Evolutionary conservation across 2,888 invertebrate genomes (phyloP), one percentile per base, ranked within the genome.

Genomic region (Scaptomyza parva): DNA sequence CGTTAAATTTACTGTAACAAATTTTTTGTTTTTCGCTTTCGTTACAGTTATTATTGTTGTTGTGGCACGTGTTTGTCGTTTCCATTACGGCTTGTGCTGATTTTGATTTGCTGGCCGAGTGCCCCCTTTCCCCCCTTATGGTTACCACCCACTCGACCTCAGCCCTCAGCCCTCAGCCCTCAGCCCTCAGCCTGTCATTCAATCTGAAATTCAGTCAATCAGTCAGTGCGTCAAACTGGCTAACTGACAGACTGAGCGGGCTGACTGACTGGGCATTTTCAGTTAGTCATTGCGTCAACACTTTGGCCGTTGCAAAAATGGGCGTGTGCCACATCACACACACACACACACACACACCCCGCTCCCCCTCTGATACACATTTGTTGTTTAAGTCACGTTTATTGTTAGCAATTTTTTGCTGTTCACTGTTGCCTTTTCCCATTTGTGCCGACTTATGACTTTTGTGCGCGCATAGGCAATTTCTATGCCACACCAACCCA

Each of bases 1-100:
- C 76, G 72, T 77, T 70, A 80, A 80, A 84, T 84, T 80, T 80
- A 84, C 77, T 84, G 77, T 74, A 74, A 74, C 74, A 76, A 79
- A 80, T 81, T 71, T 64, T 64, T 28, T 41, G 22, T 62, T 59
- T 47, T 47, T 30, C 3, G 18, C 33, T 30, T 30, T 33, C 14
- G 11, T 48, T 33, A 11, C 12, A 52, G 12, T 54, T 58, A 39
- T 48, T 55, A 33, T 55, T 64, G 41, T 20, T 61, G 62, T 63
- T 73, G 60, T 67, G 59, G 75, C 86, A 86, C 86, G 86, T 86
- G 83, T 82, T 87, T 86, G 88, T 75, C 86, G 88, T 86, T 86
- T 88, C 86, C 77, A 86, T 88, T 88, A 88, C 89, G 88, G 84
- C 88, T 73, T 88, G 80, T 75, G 77, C 84, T 87, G 88, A 87